Evolutionary conservation across 2,888 invertebrate species (phyloP), one percentile per base, ranked within the genome.

Genomic region (Sceliomorpha sp.): DNA sequence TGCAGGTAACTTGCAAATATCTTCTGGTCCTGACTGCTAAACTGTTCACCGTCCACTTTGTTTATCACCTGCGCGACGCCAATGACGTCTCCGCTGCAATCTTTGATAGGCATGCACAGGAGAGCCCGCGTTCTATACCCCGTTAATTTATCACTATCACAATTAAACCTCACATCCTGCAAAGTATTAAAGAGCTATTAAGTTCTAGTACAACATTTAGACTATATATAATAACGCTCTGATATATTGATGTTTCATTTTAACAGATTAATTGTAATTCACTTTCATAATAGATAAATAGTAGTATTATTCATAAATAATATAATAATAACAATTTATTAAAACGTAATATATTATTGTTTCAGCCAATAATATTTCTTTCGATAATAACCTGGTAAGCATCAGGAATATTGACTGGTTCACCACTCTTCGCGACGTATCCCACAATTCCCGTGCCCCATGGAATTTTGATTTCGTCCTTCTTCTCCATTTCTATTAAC

Each of bases 41-140:
- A 96, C 66, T 94, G 93, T 64, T 95, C 95, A 86, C 93, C 94
- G 78, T 95, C 92, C 17, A 86, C 79, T 90, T 96, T 96, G 90
- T 96, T 96, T 89, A 96, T 96, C 81, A 96, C 96, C 92, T 98
- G 98, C 51, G 98, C 98, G 58, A 99, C 98, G 13, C 98, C 99
- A 78, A 98, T 94, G 78, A 98, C 96, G 89, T 98, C 97, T 27
- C 96, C 97, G 81, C 94, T 94, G 86, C 94, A 95, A 89, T 98
- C 98, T 89, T 96, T 95, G 87, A 98, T 98, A 51, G 98, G 97
- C 97, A 97, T 97, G 88, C 98, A 98, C 67, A 98, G 92, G 75
- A 98, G 92, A 53, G 96, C 96, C 89, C 95, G 93, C 51, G 98
- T 98, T 88, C 94, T 94, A 90, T 97, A 98, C 39, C 98, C 98